Percentiles rank a stretch among this genome's conserved stretches.
Conservation (phyloP, 2,888 invertebrate species). For the Parnassius mnemosyne region DNA sequence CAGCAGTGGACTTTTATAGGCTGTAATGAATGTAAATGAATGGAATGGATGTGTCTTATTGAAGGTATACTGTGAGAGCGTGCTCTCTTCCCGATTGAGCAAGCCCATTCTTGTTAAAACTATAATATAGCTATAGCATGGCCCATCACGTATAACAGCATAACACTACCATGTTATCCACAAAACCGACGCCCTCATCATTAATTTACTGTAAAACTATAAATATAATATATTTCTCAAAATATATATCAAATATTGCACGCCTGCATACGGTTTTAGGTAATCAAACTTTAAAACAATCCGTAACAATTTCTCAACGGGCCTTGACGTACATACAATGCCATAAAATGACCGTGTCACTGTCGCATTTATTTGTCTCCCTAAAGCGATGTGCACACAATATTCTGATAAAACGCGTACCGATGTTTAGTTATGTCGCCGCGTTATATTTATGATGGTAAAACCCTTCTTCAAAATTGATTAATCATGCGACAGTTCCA, state of each 20-base stretch:
- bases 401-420: slow-evolving; percentile 43
- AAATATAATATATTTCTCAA: background rate
- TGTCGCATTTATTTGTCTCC: slow-evolving; percentile 52
- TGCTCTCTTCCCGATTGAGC: too few species aligned
- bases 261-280: background rate
- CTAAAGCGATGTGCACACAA: slow-evolving; percentile 40
- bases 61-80: too few species aligned
- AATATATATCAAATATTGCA: slow-evolving; percentile 6
- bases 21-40: too few species aligned
- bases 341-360: slow-evolving; percentile 53
- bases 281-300: slow-evolving; percentile 7
- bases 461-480: slow-evolving; percentile 62
- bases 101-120: too few species aligned
- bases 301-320: slow-evolving; percentile 17
- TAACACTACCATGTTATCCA: too few species aligned
- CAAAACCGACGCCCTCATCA: too few species aligned
- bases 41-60: too few species aligned
- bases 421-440: slow-evolving; percentile 57
- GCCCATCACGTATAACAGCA: too few species aligned
- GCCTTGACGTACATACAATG: slow-evolving; percentile 28
- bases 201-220: too few species aligned
- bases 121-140: too few species aligned
- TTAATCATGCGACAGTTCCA: slow-evolving; percentile 51
- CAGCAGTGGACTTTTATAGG: too few species aligned
- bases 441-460: slow-evolving; percentile 52